Evolutionary conservation across 2,797 vertebrate genomes (phyloP).

Genomic region (Ambastaia sidthimunki): DNA sequence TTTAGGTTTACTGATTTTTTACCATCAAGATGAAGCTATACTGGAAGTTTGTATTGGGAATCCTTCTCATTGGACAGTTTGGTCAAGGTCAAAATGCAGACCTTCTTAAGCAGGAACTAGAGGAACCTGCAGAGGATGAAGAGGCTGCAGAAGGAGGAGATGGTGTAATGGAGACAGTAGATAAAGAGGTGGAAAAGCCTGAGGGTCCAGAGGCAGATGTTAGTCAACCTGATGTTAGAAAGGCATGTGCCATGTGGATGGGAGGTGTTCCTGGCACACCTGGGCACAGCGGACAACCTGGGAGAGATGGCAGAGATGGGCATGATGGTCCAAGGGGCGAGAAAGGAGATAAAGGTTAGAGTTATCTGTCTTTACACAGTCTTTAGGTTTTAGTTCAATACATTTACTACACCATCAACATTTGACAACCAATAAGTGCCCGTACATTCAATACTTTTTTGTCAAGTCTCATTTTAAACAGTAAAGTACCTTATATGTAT

Average conservation of each 20-base stretch:
- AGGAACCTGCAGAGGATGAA: background rate
- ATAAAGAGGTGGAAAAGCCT: background rate
- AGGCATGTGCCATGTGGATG: constrained; percentile 80
- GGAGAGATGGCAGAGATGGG: constrained; percentile 83
- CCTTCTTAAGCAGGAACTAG: constrained; percentile 7
- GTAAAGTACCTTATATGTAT: background rate
- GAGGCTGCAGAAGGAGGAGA: background rate
- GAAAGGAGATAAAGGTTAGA: constrained; percentile 81
- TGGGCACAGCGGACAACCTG: constrained; percentile 80
- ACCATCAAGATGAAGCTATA: constrained; percentile 25
- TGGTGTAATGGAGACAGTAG: background rate
- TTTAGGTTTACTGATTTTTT: background rate
- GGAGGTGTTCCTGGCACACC: constrained; percentile 82
- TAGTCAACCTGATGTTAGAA: constrained; percentile 58
- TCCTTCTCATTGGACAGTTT: constrained; percentile 41
- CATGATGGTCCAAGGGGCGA: constrained; percentile 79
- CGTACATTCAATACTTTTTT: background rate
- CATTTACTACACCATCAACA: too few species aligned
- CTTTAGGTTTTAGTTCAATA: background rate
- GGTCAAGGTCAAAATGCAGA: constrained; percentile 27
- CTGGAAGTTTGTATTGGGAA: constrained; percentile 41
- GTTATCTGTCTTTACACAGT: background rate
- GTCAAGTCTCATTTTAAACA: background rate
- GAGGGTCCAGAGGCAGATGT: constrained; percentile 11
- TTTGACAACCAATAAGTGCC: too few species aligned